A percentile compares a stretch with the other conserved stretches of the same genome.
Conservation (phyloP, 2,888 invertebrate species). For the Lasiommata megera region DNA sequence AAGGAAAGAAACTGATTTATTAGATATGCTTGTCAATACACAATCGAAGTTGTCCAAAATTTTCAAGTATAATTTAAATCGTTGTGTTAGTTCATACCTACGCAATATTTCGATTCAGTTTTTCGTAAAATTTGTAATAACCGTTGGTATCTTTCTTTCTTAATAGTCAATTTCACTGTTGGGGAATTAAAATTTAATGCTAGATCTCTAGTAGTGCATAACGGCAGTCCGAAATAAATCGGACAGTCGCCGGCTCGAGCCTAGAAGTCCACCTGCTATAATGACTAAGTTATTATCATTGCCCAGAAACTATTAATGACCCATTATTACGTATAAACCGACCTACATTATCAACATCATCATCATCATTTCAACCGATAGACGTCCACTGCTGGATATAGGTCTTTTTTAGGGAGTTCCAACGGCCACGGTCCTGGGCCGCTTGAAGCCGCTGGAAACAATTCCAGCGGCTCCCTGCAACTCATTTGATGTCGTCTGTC, state of each 20-base stretch:
- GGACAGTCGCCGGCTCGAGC: background rate
- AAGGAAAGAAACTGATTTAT: background rate
- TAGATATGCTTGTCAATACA: background rate
- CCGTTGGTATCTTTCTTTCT: background rate
- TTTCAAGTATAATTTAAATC: background rate
- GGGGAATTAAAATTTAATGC: background rate
- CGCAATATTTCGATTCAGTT: background rate
- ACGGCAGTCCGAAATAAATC: background rate
- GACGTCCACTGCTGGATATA: too few species aligned
- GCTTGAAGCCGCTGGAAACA: too few species aligned
- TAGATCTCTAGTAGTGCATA: background rate
- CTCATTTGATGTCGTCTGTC: too few species aligned
- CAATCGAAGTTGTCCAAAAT: background rate
- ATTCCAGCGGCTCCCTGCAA: too few species aligned
- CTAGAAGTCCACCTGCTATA: too few species aligned
- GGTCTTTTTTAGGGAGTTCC: too few species aligned
- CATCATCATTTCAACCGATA: too few species aligned
- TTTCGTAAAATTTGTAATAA: background rate
- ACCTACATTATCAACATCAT: too few species aligned
- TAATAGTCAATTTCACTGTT: background rate
- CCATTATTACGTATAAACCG: too few species aligned
- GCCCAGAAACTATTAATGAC: too few species aligned
- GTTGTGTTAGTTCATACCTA: background rate
- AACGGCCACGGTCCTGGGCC: too few species aligned
- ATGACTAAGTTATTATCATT: too few species aligned